Conservation (phyloP, 2,797 vertebrate genomes). For the Percopsis omiscomaycus region DNA sequence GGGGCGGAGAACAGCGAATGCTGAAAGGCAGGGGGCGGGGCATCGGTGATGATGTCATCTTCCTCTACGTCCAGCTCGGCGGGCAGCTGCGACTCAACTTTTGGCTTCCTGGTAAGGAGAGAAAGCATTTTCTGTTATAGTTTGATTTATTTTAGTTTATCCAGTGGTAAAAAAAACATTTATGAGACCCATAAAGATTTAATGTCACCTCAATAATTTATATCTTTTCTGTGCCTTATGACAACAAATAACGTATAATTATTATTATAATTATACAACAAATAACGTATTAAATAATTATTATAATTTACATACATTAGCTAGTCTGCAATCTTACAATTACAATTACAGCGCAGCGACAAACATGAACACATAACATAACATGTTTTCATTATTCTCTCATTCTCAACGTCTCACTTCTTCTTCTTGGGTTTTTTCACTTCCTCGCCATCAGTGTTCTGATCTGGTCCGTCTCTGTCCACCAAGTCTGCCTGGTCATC, state of each 20-base stretch:
- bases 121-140: neutral
- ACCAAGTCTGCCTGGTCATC: conserved; percentile 80
- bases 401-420: conserved; percentile 77
- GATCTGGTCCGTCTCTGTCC: conserved; percentile 81
- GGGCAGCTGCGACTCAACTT: conserved; percentile 73
- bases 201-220: too few relatives aligned
- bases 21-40: conserved; percentile 71
- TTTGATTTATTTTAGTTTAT: neutral
- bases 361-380: neutral
- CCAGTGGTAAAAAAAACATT: too few relatives aligned
- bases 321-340: too few relatives aligned
- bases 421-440: conserved; percentile 83
- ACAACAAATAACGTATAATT: too few relatives aligned
- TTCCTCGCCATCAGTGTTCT: conserved; percentile 80
- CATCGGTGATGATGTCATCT: conserved; percentile 88
- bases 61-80: conserved; percentile 88
- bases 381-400: neutral
- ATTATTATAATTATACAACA: too few relatives aligned
- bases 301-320: too few relatives aligned
- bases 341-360: neutral
- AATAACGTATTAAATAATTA: too few relatives aligned
- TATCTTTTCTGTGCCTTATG: too few relatives aligned
- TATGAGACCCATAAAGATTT: too few relatives aligned
- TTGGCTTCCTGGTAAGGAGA: conserved; percentile 78
- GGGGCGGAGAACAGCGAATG: conserved; percentile 86